Base-by-base conservation (phyloP, 2,113 vertebrate genomes). In the Sitta europaea region DNA sequence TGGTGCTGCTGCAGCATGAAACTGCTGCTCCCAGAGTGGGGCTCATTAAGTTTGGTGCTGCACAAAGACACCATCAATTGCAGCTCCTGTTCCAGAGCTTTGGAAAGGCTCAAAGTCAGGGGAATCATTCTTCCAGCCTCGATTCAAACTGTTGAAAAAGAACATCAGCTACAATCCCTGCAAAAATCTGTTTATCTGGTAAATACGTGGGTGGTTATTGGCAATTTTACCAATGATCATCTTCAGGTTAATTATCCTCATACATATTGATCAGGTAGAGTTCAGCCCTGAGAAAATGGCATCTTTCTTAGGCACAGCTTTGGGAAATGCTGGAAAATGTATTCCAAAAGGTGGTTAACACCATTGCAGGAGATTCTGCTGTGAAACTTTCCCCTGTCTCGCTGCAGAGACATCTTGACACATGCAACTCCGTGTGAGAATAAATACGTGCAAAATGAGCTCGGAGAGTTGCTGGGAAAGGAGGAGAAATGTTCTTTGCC, bases 131-230 rank as follows among this genome's bases (percentile, higher is more conserved):
- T 82, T 28, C 76, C 74, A 92, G 55, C 77, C 81, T 77, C 5
- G 0, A 31, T 29, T 86, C 50, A 6, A 73, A 67, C 55, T 33
- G 79, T 67, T 75, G 86, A 55, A 88, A 96, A 96, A 94, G 91
- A 96, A 76, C 93, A 96, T 88, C 96, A 92, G 88, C 81, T 85
- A 36, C 61, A 63, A 47, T 78, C 61, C 10, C 88, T 87, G 47
- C 78, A 72, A 86, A 86, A 90, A 93, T 87, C 89, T 88, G 88
- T 90, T 96, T 79, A 43, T 76, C 91, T 88, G 79, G 73, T 94
- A 91, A 95, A 89, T 43, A 89, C 1, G 84, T 61, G 90, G 95
- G 91, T 92, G 93, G 72, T 21, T 73, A 81, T 87, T 92, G 87
- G 94, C 89, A 92, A 35, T 86, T 89, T 80, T 35, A 77, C 68